phyloP scores from a whole-genome alignment of 1,140 invertebrate species.

The Drosophila orosa region DNA sequence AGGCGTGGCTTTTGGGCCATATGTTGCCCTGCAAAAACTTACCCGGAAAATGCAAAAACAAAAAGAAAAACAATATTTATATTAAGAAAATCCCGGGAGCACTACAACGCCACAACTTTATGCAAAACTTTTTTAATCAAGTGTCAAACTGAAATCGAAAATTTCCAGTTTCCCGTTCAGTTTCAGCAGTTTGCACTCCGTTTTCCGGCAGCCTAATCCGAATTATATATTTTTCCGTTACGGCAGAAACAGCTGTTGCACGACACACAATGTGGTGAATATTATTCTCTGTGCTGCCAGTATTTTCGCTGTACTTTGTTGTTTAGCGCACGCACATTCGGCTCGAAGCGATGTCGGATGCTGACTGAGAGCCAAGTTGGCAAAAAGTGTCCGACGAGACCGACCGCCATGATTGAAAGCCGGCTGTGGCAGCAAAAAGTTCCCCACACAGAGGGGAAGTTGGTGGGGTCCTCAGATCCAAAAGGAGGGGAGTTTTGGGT shows the following conservation, averaged over 20 bases:
- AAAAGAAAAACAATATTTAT: conserved; percentile 13
- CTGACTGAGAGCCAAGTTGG: conserved; percentile 64
- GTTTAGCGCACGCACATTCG: conserved; percentile 63
- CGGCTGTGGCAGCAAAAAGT: conserved; percentile 34
- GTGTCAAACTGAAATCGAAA: conserved; percentile 52
- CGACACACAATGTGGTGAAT: conserved; percentile 28
- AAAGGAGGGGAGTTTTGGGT: background rate
- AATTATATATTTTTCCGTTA: conserved; percentile 34
- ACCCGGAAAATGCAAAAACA: conserved; percentile 26
- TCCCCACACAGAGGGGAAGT: background rate
- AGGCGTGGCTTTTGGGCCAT: conserved; percentile 43
- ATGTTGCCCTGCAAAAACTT: conserved; percentile 46
- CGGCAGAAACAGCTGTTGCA: conserved; percentile 67
- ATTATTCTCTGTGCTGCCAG: conserved; percentile 21
- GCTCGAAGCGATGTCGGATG: conserved; percentile 63
- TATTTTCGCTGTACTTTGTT: conserved; percentile 15
- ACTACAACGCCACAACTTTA: conserved; percentile 28
- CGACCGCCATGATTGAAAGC: conserved; percentile 48
- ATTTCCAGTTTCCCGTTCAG: conserved; percentile 11
- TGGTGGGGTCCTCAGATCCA: background rate
- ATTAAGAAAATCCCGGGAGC: conserved; percentile 19
- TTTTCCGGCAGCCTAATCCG: conserved; percentile 29
- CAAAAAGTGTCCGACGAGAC: conserved; percentile 43
- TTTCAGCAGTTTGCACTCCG: conserved; percentile 30
- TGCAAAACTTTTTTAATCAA: conserved; percentile 72